Evolutionary conservation across 2,113 vertebrate species (phyloP).

Genomic region (Taxidea taxus): DNA sequence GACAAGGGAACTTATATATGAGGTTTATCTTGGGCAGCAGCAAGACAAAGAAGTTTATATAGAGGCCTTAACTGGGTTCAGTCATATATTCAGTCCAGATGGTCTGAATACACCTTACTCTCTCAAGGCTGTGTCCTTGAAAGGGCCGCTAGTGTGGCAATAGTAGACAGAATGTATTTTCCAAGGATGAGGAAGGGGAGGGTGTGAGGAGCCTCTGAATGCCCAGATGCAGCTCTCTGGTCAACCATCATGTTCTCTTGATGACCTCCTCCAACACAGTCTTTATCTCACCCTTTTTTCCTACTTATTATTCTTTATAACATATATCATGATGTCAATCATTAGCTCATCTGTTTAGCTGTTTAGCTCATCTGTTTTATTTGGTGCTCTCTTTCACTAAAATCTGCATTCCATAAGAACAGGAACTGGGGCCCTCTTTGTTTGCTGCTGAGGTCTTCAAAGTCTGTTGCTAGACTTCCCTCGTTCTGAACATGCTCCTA

Average conservation of each 20-base stretch:
- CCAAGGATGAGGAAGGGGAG: neutral
- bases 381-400: neutral
- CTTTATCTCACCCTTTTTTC: neutral
- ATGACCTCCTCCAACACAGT: neutral
- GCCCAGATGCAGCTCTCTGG: neutral
- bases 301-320: neutral
- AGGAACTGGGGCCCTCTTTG: neutral
- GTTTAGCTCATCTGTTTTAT: neutral
- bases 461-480: neutral
- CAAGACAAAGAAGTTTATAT: neutral
- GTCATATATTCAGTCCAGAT: neutral
- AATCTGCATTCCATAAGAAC: neutral
- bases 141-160: neutral
- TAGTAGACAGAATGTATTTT: neutral
- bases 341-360: neutral
- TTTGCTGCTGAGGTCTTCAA: neutral
- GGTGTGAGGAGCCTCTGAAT: neutral
- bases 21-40: neutral
- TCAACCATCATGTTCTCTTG: neutral
- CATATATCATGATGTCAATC: neutral
- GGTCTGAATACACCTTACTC: neutral
- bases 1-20: neutral
- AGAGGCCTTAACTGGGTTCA: neutral
- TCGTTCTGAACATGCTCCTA: neutral
- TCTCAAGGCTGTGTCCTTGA: neutral